Base-by-base conservation (phyloP, 2,113 vertebrate genomes). In the Sebastes fasciatus region DNA sequence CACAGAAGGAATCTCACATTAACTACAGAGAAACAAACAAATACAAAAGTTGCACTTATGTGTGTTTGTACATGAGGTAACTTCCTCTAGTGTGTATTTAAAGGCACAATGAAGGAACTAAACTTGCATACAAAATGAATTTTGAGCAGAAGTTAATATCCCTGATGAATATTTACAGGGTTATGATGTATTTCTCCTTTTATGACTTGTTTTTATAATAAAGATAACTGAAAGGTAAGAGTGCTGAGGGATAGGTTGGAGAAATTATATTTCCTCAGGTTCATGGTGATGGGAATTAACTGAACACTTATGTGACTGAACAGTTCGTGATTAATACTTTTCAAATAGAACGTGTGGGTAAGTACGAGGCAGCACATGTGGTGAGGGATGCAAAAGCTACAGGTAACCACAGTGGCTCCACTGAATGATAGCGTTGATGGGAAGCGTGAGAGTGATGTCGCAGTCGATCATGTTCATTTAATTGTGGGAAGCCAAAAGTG, bases 301-400 rank as follows among this genome's bases (percentile, higher is more conserved):
- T 52, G 12, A 76, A 52, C 23, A 6, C 5, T 8, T 16, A 34
- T 62, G 48, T 19, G 68, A 61, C 19, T 45, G 52, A 77, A 48
- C 43, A 51, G 19, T 42, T 26, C 14, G 54, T 42, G n/a, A 40
- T 43, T 67, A n/a, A 71, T 43, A 12, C 21, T n/a, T 61, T 81
- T 58, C 57, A 86, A 80, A 55, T 70, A 48, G 2, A 61, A 48
- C 23, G 2, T 21, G 45, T 55, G 61, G 79, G 45, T 23, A 64
- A 65, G 54, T 75, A 52, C 8, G 11, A 17, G 0, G 10, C 43
- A 48, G 54, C 19, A 16, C 19, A 7, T 49, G 75, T 78, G 86
- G 81, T 76, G 62, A 71, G 19, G 13, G 7, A 51, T 72, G 83
- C 87, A 89, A 52, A 68, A 61, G 69, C 83, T 77, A 81, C 78